Base-by-base conservation (phyloP, 1,140 invertebrate species). In the Drosophila punjabiensis region DNA sequence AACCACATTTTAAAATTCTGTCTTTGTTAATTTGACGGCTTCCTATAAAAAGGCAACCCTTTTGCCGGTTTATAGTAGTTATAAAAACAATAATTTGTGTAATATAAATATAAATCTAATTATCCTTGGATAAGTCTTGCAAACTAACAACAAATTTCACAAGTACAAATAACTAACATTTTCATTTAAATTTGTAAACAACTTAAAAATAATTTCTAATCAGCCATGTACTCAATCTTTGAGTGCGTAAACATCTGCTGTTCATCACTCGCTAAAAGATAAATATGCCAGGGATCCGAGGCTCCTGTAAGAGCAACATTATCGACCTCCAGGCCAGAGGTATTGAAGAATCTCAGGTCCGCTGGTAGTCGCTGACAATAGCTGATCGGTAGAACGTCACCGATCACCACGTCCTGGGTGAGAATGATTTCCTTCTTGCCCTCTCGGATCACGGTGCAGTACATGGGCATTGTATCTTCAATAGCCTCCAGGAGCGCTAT, bases 361-460 rank as follows among this genome's bases (percentile, higher is more conserved):
- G 86, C 86, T 0, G 85, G 63, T 2, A 89, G 8, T 2, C 86
- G 60, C n/a, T 85, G 69, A 0, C 85, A 85, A 28, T 59, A 66
- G 4, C 30, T 56, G 9, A 89, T 48, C 16, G 58, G 30, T 1
- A 89, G 16, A 1, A 89, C 41, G 30, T 89, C 85, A 0, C 85
- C 85, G 2, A 79, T 3, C 0, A 89, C 85, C 18, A 89, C 24
- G 10, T 76, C 48, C 28, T 64, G 41, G 0, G 60, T n/a, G 16
- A 56, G 48, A 4, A 89, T 76, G 0, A 89, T 50, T 20, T 62
- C 28, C 58, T 81, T 85, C 0, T 24, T 43, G 0, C 79, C 65
- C 20, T 82, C 79, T 3, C 85, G 39, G 0, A 79, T n/a, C 0
- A 89, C 85, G 9, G 85, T 89, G n/a, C 85, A 89, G n/a, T 75